Evolutionary conservation across 2,797 vertebrate species (phyloP), one percentile per base, ranked within the genome.

Genomic region (Tangara arthus): DNA sequence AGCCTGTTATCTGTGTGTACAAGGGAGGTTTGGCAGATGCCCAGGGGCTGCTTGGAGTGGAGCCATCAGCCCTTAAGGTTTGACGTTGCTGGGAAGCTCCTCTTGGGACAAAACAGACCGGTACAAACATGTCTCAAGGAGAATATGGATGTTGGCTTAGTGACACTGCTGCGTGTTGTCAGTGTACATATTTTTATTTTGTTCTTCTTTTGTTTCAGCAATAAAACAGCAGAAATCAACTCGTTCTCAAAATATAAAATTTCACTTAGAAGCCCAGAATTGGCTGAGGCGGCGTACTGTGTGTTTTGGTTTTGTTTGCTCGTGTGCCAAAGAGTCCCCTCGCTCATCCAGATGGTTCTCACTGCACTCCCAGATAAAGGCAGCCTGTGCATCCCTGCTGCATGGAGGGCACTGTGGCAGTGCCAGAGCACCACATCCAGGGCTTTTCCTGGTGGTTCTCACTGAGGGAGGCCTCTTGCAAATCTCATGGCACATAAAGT

Each of bases 171-270:
- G 46, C 6, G 0, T 82, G 81, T 91, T 82, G 55, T 78, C 42
- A 21, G 35, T 80, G 66, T 81, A 93, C 95, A 95, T 96, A 50
- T 95, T 96, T 94, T 82, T 73, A 69, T 68, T 93, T 92, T 42
- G 61, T 84, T 95, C 47, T 78, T 80, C 84, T 53, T 87, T 80
- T 94, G 76, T 91, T 95, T 89, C 66, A 82, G 66, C 81, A 92
- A 78, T 61, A 94, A 72, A 90, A 87, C 42, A 57, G 64, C 82
- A 91, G 53, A 90, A 96, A 83, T 30, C 44, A 9, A 41, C 44
- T 76, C 32, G 1, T 76, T 42, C 75, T 93, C 90, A 57, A 94
- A 95, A 72, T 64, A 72, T 1, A 27, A 34, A 66, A 61, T 91
- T 82, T 85, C 28, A 6, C 68, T 63, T 37, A 28, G 34, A 70